Evolutionary conservation across 2,113 vertebrate species (phyloP).

Genomic region (Oreochromis aureus): DNA sequence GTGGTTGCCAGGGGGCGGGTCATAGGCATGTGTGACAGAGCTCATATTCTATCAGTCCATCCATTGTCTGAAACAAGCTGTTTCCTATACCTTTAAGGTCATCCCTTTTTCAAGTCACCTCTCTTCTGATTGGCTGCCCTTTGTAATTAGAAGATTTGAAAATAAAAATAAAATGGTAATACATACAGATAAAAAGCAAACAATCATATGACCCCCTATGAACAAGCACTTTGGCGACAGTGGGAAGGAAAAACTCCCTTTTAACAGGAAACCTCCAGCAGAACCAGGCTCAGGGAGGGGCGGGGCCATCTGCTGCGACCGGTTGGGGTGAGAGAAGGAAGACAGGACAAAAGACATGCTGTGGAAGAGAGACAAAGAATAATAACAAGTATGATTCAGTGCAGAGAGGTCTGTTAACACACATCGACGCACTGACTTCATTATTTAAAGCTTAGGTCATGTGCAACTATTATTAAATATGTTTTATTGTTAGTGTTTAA

Average conservation of each 20-base stretch:
- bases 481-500: background rate
- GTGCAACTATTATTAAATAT: background rate
- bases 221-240: accelerated
- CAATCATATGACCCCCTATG: accelerated
- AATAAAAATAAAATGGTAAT: background rate
- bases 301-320: accelerated
- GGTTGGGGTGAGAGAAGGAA: accelerated
- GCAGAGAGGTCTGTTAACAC: background rate
- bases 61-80: background rate
- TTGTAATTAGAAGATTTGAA: background rate
- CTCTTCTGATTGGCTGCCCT: background rate
- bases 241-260: background rate
- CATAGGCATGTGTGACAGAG: background rate
- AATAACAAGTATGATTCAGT: background rate
- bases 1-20: background rate
- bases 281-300: background rate
- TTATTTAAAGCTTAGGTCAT: background rate
- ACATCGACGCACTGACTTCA: background rate
- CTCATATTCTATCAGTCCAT: background rate
- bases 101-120: background rate
- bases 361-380: accelerated
- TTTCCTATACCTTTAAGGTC: background rate
- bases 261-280: background rate
- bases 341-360: accelerated
- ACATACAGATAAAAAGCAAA: background rate